Base-by-base conservation (phyloP, 2,797 vertebrate genomes). In the Falco novaeseelandiae region DNA sequence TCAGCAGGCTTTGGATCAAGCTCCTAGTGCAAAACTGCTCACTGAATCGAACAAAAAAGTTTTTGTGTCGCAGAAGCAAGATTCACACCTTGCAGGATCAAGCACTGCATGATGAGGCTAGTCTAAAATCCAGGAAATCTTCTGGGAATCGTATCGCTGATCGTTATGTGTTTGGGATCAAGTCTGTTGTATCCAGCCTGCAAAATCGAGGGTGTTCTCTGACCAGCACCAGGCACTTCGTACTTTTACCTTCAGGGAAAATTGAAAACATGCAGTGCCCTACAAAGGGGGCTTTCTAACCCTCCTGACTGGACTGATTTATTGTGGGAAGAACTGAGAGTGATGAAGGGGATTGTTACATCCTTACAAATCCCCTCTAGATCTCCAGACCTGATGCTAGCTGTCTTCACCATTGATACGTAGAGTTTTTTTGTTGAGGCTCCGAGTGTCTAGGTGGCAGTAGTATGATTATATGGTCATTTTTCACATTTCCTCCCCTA, bases 331-430 rank as follows among this genome's bases (percentile, higher is more conserved):
- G 67, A 77, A 8, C 10, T 6, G 9, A 65, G n/a, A 63, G 10
- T 2, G 38, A 38, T 38, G 38, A 38, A 38, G 38, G 38, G 38
- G 61, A 12, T 40, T 54, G 14, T 38, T 58, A 29, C 29, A 38
- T 9, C 38, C 49, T 21, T 38, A 26, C 14, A 49, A 62, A 63
- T n/a, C 25, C 34, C 27, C 55, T 71, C 48, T 8, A 46, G 54
- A 30, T 51, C 30, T 26, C 42, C 23, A 32, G 40, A 49, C 51
- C 57, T 21, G 34, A 16, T 20, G 0, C 17, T 11, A 30, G 10
- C 26, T 2, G 0, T 11, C 40, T 19, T 83, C 12, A n/a, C 12
- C 25, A 11, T 9, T 4, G 17, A 46, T 10, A 29, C 1, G 0
- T 14, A 10, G 44, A 25, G 36, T 2, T 8, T 26, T 67, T 48